Evolutionary conservation across 2,113 vertebrate species (phyloP).

Genomic region (Pyrgilauda ruficollis): DNA sequence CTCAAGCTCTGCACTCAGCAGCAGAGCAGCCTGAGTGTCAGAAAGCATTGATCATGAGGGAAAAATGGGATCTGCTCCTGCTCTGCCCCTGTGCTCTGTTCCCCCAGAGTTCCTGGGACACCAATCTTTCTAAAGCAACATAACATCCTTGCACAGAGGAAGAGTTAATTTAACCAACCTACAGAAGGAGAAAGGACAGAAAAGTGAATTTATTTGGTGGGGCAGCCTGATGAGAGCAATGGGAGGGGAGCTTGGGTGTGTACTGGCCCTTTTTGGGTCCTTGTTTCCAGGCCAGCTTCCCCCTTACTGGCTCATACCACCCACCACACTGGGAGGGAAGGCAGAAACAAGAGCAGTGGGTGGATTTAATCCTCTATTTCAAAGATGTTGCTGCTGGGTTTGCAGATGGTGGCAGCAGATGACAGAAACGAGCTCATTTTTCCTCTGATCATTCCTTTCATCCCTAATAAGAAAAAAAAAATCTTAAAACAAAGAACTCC

Average conservation of each 20-base stretch:
- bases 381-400: constrained; percentile 31
- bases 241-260: not conserved
- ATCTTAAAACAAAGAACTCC: not conserved
- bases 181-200: not conserved
- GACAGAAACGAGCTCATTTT: constrained; percentile 33
- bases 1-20: not conserved
- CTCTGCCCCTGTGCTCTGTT: not conserved
- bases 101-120: not conserved
- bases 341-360: not conserved
- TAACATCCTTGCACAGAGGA: not conserved
- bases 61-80: not conserved
- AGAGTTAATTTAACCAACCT: not conserved
- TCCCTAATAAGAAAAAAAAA: not conserved
- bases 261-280: not conserved
- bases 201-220: not conserved
- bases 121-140: not conserved
- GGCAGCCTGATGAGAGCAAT: not conserved
- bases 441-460: constrained; percentile 1
- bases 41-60: not conserved
- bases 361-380: constrained; percentile 6
- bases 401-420: constrained; percentile 58
- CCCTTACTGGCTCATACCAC: not conserved
- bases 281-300: not conserved
- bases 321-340: not conserved
- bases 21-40: not conserved